These are phyloP conservation scores for Adelognathus sp. DNA, from an alignment of 2,888 invertebrate genomes.

Conservation along the genomic window DNA sequence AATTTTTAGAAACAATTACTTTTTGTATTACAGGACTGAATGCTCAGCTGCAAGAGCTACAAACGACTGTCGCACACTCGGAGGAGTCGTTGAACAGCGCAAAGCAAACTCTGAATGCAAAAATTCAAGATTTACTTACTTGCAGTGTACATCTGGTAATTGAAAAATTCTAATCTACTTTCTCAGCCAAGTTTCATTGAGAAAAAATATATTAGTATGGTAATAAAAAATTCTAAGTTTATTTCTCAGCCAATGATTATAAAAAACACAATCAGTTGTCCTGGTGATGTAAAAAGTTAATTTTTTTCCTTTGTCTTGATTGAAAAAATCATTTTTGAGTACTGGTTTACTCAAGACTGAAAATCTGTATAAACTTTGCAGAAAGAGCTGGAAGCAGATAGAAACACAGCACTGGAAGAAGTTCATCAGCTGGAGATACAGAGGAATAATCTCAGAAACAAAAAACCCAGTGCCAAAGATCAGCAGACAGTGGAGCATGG, in stretches of 20 bases:
- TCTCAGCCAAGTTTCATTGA: neutral
- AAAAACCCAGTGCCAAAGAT: conserved; percentile 61
- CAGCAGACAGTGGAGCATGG: conserved; percentile 61
- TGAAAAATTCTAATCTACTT: neutral
- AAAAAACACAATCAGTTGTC: too few species aligned
- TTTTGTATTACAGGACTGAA: conserved; percentile 32
- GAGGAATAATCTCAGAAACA: conserved; percentile 56
- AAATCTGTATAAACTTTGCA: conserved; percentile 33
- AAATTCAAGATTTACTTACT: conserved; percentile 2
- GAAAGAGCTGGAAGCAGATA: conserved; percentile 62
- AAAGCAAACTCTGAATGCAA: conserved; percentile 15
- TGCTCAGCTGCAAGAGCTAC: conserved; percentile 31
- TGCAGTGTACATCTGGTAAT: conserved; percentile 44
- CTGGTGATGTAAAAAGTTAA: too few species aligned
- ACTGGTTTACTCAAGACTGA: neutral
- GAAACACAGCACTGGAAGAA: conserved; percentile 53
- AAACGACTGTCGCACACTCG: conserved; percentile 4
- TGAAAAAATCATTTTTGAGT: neutral
- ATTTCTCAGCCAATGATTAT: too few species aligned
- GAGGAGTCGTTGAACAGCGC: conserved; percentile 28
- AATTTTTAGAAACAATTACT: too few species aligned
- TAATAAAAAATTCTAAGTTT: too few species aligned
- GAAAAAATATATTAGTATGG: too few species aligned
- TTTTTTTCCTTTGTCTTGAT: too few species aligned
- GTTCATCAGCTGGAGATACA: conserved; percentile 55